These are phyloP conservation scores for Fissipunctia ypsillon DNA, from an alignment of 2,888 invertebrate genomes.

Conservation along the genomic window DNA sequence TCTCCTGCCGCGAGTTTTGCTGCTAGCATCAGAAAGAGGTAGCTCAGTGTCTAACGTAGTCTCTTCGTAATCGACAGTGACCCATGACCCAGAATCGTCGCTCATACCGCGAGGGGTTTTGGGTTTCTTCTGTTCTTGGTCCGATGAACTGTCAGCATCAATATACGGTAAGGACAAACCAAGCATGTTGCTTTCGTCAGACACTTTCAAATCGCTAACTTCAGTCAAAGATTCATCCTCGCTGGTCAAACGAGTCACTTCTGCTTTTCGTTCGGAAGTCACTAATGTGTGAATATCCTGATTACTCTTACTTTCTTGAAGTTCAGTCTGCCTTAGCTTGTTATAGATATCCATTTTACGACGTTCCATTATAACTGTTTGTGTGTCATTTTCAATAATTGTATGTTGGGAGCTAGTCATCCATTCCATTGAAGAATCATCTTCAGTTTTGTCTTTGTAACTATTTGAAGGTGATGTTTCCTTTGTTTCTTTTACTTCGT, in stretches of 20 bases:
- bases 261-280: conserved; percentile 84
- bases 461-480: conserved; percentile 83
- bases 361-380: conserved; percentile 91
- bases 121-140: conserved; percentile 83
- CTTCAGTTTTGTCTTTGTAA: conserved; percentile 86
- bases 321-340: conserved; percentile 88
- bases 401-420: conserved; percentile 86
- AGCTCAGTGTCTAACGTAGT: conserved; percentile 91
- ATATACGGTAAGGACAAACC: conserved; percentile 89
- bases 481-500: conserved; percentile 74
- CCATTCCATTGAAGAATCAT: conserved; percentile 88
- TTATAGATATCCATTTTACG: conserved; percentile 91
- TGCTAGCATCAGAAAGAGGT: conserved; percentile 87
- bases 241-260: conserved; percentile 90
- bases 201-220: conserved; percentile 91
- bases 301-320: conserved; percentile 82
- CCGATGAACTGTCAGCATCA: conserved; percentile 89
- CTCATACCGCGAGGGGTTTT: conserved; percentile 89
- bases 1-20: conserved; percentile 73
- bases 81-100: conserved; percentile 93
- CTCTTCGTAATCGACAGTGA: conserved; percentile 93
- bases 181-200: conserved; percentile 87
- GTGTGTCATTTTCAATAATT: conserved; percentile 90
- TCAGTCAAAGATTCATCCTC: conserved; percentile 93
- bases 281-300: conserved; percentile 81